Evolutionary conservation across 2,797 vertebrate genomes (phyloP).

Genomic region (Aplochiton taeniatus): DNA sequence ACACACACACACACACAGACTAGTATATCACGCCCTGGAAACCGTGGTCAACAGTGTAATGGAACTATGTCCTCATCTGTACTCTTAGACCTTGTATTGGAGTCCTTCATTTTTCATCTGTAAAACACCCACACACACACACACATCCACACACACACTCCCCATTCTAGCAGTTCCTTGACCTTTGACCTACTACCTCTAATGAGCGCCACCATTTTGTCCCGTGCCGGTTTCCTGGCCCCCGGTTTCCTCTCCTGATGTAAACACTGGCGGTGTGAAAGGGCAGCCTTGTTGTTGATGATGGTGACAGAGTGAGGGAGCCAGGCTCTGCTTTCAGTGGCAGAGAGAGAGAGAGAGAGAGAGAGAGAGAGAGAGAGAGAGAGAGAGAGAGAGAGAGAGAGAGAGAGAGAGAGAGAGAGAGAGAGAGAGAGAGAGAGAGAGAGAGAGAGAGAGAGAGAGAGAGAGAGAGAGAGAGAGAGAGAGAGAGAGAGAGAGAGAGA

Average conservation of each 20-base stretch:
- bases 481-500: no score
- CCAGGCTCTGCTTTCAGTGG: conserved; percentile 22
- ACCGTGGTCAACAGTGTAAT: no score
- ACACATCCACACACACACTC: conserved; percentile 4
- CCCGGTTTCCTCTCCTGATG: conserved; percentile 25
- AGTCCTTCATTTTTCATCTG: conserved; percentile 39
- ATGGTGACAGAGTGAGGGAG: conserved; percentile 19
- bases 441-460: no score
- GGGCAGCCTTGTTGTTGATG: conserved; percentile 9
- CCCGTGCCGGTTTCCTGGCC: conserved; percentile 22
- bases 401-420: no score
- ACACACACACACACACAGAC: background rate
- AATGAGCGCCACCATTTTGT: conserved; percentile 25
- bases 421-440: no score
- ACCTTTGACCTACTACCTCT: conserved; percentile 36
- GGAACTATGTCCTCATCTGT: conserved; percentile 57
- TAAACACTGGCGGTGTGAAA: conserved; percentile 46
- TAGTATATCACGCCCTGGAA: no score
- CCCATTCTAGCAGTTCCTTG: conserved; percentile 26
- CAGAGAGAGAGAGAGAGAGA: background rate
- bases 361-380: no score
- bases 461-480: no score
- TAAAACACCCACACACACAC: conserved; percentile 1
- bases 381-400: no score
- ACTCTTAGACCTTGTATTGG: conserved; percentile 42